Conservation (phyloP, 2,888 invertebrate species). For the Patella ulyssiponensis region DNA sequence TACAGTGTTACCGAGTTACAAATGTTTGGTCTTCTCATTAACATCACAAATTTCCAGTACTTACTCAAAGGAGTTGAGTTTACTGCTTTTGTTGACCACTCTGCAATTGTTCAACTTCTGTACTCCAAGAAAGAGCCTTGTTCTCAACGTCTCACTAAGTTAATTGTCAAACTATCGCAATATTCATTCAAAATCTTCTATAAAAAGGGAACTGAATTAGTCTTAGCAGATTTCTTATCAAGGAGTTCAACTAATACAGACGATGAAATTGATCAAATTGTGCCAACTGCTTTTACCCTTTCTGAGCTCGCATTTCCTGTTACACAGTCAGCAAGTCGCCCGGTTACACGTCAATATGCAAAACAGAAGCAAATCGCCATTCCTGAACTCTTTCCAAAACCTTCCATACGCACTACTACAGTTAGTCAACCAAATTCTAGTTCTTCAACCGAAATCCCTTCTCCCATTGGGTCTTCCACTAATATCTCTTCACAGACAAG, state of each 20-base stretch:
- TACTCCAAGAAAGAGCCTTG: neutral
- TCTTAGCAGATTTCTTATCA: neutral
- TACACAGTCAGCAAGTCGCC: neutral
- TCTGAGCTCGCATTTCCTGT: neutral
- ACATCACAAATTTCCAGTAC: neutral
- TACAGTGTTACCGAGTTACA: neutral
- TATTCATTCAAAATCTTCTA: slow-evolving; percentile 2
- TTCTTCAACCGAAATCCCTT: too few species aligned
- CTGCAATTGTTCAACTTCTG: neutral
- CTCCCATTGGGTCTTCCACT: too few species aligned
- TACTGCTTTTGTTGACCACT: neutral
- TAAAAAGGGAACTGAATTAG: neutral
- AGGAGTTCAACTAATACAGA: neutral
- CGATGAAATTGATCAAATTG: neutral
- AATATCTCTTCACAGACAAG: too few species aligned
- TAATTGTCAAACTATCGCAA: neutral
- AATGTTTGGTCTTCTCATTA: neutral
- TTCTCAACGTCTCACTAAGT: neutral
- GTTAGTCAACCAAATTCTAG: neutral
- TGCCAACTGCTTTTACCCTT: neutral
- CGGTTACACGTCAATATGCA: neutral
- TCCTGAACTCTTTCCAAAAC: neutral
- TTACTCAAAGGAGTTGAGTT: neutral
- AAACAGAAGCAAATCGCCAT: neutral
- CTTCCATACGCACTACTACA: neutral